Evolutionary conservation across 2,797 vertebrate species (phyloP).

Genomic region (Sebastiscus tertius): DNA sequence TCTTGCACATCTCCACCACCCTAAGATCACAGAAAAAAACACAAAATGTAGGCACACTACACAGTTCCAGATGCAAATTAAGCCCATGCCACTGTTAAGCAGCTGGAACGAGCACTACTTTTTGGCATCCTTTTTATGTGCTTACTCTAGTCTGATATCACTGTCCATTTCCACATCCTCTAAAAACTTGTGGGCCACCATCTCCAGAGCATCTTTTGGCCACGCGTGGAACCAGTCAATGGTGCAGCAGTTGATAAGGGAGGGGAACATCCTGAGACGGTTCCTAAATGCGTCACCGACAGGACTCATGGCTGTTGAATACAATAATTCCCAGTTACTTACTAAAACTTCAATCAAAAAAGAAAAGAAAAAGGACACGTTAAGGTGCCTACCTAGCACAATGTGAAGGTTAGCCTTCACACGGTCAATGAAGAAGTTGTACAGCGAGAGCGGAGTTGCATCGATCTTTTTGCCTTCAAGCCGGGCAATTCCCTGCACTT

Average conservation of each 20-base stretch:
- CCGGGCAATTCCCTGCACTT: conserved; percentile 87
- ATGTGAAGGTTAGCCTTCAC: conserved; percentile 94
- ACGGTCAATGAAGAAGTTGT: conserved; percentile 92
- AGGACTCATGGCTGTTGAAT: conserved; percentile 91
- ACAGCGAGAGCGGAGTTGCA: conserved; percentile 89
- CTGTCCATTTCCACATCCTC: conserved; percentile 91
- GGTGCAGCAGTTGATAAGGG: conserved; percentile 96
- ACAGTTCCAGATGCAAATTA: not conserved
- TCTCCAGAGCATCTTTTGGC: conserved; percentile 94
- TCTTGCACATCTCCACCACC: conserved; percentile 94
- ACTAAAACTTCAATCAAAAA: not conserved
- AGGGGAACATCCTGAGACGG: conserved; percentile 94
- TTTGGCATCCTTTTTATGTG: not conserved
- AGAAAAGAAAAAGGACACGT: not conserved
- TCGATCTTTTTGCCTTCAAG: conserved; percentile 88
- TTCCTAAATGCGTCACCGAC: conserved; percentile 93
- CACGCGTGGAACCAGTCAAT: conserved; percentile 97
- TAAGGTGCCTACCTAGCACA: conserved; percentile 86
- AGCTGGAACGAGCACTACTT: not conserved
- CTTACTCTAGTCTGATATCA: conserved; percentile 85
- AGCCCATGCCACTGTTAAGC: not conserved
- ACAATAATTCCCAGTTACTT: conserved; percentile 9
- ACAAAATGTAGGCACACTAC: not conserved
- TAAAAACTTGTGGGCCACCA: conserved; percentile 94
- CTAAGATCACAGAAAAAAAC: conserved; percentile 70